Conservation (phyloP, 2,797 vertebrate species). For the Antrozous pallidus region DNA sequence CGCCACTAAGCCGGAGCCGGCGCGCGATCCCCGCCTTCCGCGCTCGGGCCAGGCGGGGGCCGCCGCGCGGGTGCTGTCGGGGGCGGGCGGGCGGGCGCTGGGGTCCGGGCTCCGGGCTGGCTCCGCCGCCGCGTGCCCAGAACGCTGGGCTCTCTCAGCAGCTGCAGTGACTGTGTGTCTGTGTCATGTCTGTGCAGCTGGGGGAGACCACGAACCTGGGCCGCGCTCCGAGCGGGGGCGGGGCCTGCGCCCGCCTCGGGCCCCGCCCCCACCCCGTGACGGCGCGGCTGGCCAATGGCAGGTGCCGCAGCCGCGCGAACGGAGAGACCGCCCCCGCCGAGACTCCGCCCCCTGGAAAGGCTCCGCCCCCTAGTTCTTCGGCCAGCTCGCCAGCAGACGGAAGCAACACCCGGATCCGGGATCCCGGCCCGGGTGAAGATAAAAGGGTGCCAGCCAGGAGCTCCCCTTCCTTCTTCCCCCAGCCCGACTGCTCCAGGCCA, state of each 20-base stretch:
- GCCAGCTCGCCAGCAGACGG: neutral
- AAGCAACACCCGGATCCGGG: slow-evolving; percentile 74
- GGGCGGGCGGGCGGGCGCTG: slow-evolving; percentile 56
- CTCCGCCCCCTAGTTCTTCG: neutral
- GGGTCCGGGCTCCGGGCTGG: slow-evolving; percentile 13
- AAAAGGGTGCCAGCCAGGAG: slow-evolving; percentile 31
- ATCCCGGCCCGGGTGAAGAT: slow-evolving; percentile 30
- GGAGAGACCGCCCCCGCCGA: neutral
- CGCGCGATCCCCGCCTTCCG: slow-evolving; percentile 47
- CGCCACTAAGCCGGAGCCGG: slow-evolving; percentile 56
- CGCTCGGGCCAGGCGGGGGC: neutral
- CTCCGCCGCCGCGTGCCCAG: slow-evolving; percentile 67
- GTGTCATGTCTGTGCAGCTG: slow-evolving; percentile 80
- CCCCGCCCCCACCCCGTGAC: slow-evolving; percentile 66
- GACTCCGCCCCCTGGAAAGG: neutral
- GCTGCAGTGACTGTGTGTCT: slow-evolving; percentile 80
- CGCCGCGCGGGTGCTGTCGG: neutral
- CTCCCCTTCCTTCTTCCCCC: slow-evolving; percentile 28
- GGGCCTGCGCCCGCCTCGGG: neutral
- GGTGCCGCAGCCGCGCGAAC: neutral
- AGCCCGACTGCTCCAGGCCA: neutral
- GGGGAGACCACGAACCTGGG: slow-evolving; percentile 69
- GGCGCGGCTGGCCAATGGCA: slow-evolving; percentile 43
- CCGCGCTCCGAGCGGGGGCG: slow-evolving; percentile 58
- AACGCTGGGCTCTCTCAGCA: slow-evolving; percentile 67